Evolutionary conservation across 2,797 vertebrate genomes (phyloP).

Genomic region (Amphiprion clarkii): DNA sequence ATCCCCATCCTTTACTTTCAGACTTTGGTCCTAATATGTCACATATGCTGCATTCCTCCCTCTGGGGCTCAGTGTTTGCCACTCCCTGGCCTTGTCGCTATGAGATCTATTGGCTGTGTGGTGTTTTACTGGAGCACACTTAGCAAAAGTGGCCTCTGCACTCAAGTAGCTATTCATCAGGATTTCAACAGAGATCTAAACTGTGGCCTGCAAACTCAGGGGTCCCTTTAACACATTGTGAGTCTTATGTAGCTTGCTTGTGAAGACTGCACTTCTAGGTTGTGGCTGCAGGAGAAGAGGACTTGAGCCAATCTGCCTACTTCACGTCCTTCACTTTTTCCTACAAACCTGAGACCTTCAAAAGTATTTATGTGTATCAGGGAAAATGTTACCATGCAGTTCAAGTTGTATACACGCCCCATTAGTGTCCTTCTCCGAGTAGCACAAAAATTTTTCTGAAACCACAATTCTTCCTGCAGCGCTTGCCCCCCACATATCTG

Average conservation of each 20-base stretch:
- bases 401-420: slow-evolving; percentile 7
- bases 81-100: slow-evolving; percentile 41
- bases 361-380: neutral
- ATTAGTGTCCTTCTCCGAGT: slow-evolving; percentile 7
- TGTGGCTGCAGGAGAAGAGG: slow-evolving; percentile 12
- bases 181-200: slow-evolving; percentile 46
- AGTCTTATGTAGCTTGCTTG: slow-evolving; percentile 24
- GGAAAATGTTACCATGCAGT: neutral
- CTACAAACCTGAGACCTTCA: neutral
- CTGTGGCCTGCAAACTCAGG: slow-evolving; percentile 35
- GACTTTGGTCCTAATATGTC: slow-evolving; percentile 45
- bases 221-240: slow-evolving; percentile 18
- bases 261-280: slow-evolving; percentile 20
- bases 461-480: slow-evolving; percentile 12
- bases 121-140: slow-evolving; percentile 46
- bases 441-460: slow-evolving; percentile 24
- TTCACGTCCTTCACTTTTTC: slow-evolving; percentile 7
- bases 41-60: slow-evolving; percentile 44
- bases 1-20: slow-evolving; percentile 38
- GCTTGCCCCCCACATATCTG: neutral
- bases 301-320: slow-evolving; percentile 1
- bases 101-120: slow-evolving; percentile 46
- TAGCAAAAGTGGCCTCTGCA: slow-evolving; percentile 22
- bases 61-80: slow-evolving; percentile 32
- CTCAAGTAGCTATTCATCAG: slow-evolving; percentile 30